A percentile compares a stretch with the other conserved stretches of the same genome.
These are phyloP conservation scores for Leptinotarsa rubiginosa DNA, from an alignment of 2,888 invertebrate genomes.

Conservation along the genomic window DNA sequence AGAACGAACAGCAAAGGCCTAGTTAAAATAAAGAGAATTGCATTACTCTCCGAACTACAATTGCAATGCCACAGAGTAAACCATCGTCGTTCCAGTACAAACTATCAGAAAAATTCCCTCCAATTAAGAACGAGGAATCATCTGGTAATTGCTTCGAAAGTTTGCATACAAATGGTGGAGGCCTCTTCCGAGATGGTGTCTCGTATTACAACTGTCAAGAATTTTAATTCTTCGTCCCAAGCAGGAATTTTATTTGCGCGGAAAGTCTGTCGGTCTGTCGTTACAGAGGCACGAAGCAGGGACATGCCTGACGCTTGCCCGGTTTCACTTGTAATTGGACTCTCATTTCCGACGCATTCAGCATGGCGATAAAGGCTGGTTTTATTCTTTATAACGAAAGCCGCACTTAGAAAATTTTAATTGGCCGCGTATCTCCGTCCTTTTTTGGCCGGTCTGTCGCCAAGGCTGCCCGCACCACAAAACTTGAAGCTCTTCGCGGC, in stretches of 20 bases:
- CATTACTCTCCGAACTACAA: slow-evolving; percentile 36
- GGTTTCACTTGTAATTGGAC: slow-evolving; percentile 65
- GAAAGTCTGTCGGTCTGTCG: slow-evolving; percentile 60
- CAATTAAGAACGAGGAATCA: slow-evolving; percentile 48
- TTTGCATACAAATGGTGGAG: slow-evolving; percentile 49
- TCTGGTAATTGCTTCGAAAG: slow-evolving; percentile 46
- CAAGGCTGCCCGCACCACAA: slow-evolving; percentile 27
- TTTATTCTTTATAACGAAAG: slow-evolving; percentile 63
- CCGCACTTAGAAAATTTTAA: slow-evolving; percentile 67
- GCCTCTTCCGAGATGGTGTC: slow-evolving; percentile 47
- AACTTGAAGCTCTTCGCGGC: slow-evolving; percentile 5
- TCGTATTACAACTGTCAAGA: slow-evolving; percentile 62
- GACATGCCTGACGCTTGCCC: slow-evolving; percentile 65
- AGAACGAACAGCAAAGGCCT: slow-evolving; percentile 24
- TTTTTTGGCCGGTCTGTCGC: slow-evolving; percentile 59
- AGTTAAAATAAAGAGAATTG: slow-evolving; percentile 39
- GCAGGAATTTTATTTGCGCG: slow-evolving; percentile 63
- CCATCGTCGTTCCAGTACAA: slow-evolving; percentile 30
- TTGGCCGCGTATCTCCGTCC: slow-evolving; percentile 64
- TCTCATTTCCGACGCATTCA: slow-evolving; percentile 67
- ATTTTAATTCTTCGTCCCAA: slow-evolving; percentile 64
- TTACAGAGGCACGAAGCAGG: slow-evolving; percentile 63
- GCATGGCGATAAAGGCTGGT: slow-evolving; percentile 66
- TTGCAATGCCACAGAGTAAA: slow-evolving; percentile 33
- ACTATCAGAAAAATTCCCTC: slow-evolving; percentile 45